Base-by-base conservation (phyloP, 1,140 invertebrate genomes). In the Caenorhabditis inopinata region DNA sequence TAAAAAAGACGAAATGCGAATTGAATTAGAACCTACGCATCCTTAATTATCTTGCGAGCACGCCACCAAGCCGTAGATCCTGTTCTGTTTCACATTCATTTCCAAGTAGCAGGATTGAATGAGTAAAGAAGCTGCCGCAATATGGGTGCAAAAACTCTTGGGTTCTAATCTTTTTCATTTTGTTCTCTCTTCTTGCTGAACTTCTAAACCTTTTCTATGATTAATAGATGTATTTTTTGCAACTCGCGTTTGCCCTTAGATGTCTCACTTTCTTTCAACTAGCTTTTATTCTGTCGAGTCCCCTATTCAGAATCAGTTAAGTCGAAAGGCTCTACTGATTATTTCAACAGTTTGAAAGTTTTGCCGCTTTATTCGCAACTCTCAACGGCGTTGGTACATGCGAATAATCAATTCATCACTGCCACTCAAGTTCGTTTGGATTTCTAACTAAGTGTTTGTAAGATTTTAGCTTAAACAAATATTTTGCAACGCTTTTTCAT, bases 1-100 rank as follows among this genome's bases (percentile, higher is more conserved):
- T 14, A 7, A 68, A 42, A 21, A 16, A 68, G 58, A 68, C 29
- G 58, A 32, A 68, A 32, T 68, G 58, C 32, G 58, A 68, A 68
- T 68, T 68, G 58, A 68, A 68, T 68, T 68, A 68, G 58, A 68
- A 68, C 58, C 58, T 68, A 68, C 58, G 58, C 32, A 68, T 68
- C 58, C 58, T 68, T 68, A 68, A 68, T 68, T 68, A 68, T 68
- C 58, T 32, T 18, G n/a, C 21, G 18, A 5, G 3, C 48, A 6
- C 29, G 58, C 58, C 23, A 29, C 23, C 27, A 29, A 58, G 25
- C 51, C 51, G n/a, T 68, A 38, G 58, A 68, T 68, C 58, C 58
- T 68, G 58, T 58, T 58, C 51, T 51, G 48, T 58, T 58, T 29
- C 58, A 38, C 32, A 38, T 38, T 38, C 7, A 68, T 68, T 68